phyloP scores from a whole-genome alignment of 1,140 invertebrate species.

The Sminthurides bifidus region DNA sequence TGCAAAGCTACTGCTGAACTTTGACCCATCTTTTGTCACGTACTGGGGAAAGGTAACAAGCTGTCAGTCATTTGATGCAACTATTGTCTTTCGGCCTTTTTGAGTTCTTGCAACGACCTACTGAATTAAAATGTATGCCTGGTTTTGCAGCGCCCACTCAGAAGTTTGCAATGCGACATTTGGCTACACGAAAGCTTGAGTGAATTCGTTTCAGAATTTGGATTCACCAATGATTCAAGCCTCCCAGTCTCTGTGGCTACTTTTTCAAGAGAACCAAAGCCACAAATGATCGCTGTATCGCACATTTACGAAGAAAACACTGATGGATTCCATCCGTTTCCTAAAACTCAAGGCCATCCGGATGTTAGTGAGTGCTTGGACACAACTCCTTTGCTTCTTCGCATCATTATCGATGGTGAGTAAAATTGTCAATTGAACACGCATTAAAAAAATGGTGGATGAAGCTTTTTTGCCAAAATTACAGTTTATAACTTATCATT shows the following conservation, averaged over 20 bases:
- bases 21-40: slow-evolving; percentile 28
- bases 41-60: slow-evolving; percentile 30
- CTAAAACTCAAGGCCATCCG: slow-evolving; percentile 26
- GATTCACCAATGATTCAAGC: slow-evolving; percentile 29
- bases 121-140: slow-evolving; percentile 3
- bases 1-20: slow-evolving; percentile 30
- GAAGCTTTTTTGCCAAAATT: not conserved
- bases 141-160: slow-evolving; percentile 18
- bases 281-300: slow-evolving; percentile 26
- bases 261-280: slow-evolving; percentile 16
- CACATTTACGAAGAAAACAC: slow-evolving; percentile 29
- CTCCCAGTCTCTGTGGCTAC: slow-evolving; percentile 30
- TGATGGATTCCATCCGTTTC: slow-evolving; percentile 23
- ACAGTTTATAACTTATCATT: not conserved
- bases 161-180: slow-evolving; percentile 29
- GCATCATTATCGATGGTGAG: slow-evolving; percentile 29
- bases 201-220: slow-evolving; percentile 31
- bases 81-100: not conserved
- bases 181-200: slow-evolving; percentile 30
- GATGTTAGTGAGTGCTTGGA: slow-evolving; percentile 31
- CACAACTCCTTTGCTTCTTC: slow-evolving; percentile 25
- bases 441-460: not conserved
- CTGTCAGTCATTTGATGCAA: not conserved
- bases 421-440: slow-evolving; percentile 3
- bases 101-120: not conserved